Evolutionary conservation across 1,140 invertebrate species (phyloP), one percentile per base, ranked within the genome.

Genomic region (Drosophila pseudoobscura): DNA sequence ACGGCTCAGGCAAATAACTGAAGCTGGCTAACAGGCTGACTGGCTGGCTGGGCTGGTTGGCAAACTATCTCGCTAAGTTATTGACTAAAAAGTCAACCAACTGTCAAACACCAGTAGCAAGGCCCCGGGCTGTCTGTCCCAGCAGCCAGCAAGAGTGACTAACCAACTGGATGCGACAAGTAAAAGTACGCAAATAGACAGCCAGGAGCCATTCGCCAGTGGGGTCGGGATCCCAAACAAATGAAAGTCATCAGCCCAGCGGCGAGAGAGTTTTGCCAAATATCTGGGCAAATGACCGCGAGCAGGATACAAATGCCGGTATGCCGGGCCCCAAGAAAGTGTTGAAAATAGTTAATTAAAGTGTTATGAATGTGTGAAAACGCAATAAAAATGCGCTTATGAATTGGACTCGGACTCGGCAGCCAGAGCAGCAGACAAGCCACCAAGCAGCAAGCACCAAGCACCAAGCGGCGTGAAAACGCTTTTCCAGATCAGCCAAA

Each of bases 281-380:
- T 52, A 63, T 63, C 43, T 65, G 57, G 62, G 61, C 72, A 68
- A 74, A 77, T 74, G 53, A 77, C 75, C 68, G 56, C 60, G 57
- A 71, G 72, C 80, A 84, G 80, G 80, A 84, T 84, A 60, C 50
- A 35, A 74, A 54, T 39, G 47, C 62, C 26, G 26, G 22, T 20
- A 20, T 20, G 20, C 20, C 15, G 11, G 5, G 22, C 46, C 57
- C 44, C 64, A 80, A 56, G 82, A 85, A 82, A 85, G 82, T 70
- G 82, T 82, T 85, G 78, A 78, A 71, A 76, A 72, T 64, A 59
- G 64, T 75, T 87, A 87, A 87, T 87, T 87, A 88, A 87, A 63
- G 71, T 64, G 79, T 88, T 87, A 88, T 87, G 78, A 75, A 87
- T 87, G 82, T 85, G 82, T 78, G 82, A 77, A 82, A 84, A 80